Evolutionary conservation across 2,797 vertebrate species (phyloP).

Genomic region (Poecilia wingei): DNA sequence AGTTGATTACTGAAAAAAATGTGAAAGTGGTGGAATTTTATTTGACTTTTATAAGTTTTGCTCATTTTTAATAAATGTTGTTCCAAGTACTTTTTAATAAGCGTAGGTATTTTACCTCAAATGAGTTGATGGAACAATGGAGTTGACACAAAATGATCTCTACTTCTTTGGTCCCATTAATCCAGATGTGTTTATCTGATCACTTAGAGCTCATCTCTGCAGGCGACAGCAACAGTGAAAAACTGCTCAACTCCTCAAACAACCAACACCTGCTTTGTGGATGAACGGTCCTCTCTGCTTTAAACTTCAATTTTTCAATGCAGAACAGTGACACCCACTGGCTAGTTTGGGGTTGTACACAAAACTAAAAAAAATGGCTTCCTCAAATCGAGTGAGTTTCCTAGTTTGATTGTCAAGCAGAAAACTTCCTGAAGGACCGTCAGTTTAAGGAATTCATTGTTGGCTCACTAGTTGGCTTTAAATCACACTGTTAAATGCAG

Average conservation of each 20-base stretch:
- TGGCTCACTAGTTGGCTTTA: background rate
- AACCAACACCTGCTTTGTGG: background rate
- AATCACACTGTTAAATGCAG: background rate
- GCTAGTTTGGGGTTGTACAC: background rate
- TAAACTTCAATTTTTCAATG: background rate
- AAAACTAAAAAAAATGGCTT: background rate
- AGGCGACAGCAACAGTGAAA: background rate
- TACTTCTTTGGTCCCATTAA: background rate
- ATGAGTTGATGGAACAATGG: background rate
- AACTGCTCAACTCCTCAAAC: background rate
- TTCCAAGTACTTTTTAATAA: background rate
- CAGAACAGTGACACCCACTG: background rate
- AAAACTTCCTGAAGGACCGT: background rate
- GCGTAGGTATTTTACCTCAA: background rate
- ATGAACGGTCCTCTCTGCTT: background rate
- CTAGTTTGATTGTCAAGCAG: background rate
- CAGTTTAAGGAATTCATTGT: background rate
- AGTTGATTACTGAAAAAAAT: background rate
- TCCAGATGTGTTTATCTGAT: background rate
- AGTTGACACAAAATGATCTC: background rate
- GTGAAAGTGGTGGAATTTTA: background rate
- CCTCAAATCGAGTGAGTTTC: background rate
- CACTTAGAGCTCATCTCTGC: background rate
- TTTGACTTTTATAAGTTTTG: background rate
- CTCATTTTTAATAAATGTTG: background rate